These are phyloP conservation scores for Erpornis zantholeuca DNA, from an alignment of 2,113 vertebrate genomes.

Conservation along the genomic window DNA sequence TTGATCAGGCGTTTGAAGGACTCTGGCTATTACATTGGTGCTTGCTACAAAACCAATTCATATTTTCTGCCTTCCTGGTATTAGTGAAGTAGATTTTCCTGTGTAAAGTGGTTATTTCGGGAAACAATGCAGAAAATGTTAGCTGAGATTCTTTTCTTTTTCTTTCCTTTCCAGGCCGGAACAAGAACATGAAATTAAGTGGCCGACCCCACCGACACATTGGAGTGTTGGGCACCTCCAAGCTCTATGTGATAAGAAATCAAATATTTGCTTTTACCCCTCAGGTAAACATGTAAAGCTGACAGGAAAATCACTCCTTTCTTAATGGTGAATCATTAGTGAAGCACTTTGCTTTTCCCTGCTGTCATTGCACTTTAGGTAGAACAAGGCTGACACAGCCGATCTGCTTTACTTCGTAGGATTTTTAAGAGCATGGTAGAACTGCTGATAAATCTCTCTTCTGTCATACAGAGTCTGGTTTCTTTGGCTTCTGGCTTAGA, in stretches of 20 bases:
- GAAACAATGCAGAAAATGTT: not conserved
- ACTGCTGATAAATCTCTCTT: not conserved
- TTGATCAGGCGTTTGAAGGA: not conserved
- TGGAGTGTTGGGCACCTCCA: conserved; percentile 96
- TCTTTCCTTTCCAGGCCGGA: conserved; percentile 77
- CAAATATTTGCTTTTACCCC: conserved; percentile 93
- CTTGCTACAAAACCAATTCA: not conserved
- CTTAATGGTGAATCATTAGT: not conserved
- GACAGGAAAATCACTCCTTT: not conserved
- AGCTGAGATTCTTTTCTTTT: not conserved
- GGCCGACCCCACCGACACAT: conserved; percentile 95
- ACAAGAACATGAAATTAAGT: conserved; percentile 89
- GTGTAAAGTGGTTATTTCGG: not conserved
- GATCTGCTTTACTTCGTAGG: not conserved
- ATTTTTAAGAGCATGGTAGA: not conserved
- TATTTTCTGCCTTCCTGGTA: not conserved
- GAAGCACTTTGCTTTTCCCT: not conserved
- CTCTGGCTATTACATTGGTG: not conserved
- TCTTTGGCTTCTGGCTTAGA: not conserved
- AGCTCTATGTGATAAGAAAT: conserved; percentile 93
- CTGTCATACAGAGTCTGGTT: not conserved
- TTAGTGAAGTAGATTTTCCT: not conserved
- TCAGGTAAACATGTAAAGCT: conserved; percentile 74
- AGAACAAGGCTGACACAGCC: not conserved
- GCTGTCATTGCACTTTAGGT: not conserved